These are phyloP conservation scores for Hypolimnas misippus DNA, from an alignment of 2,888 invertebrate species.

Conservation along the genomic window DNA sequence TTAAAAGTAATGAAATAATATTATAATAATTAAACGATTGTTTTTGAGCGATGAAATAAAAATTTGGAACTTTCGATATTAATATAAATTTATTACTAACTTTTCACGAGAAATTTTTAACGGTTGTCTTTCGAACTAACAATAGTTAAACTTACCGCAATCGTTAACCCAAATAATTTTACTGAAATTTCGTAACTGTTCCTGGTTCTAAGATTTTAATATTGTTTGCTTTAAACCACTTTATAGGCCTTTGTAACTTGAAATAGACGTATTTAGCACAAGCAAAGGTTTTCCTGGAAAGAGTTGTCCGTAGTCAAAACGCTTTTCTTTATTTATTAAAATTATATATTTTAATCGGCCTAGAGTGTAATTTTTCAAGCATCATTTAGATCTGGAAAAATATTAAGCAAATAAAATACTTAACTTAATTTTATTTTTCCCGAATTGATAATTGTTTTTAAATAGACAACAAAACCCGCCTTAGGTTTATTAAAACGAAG, in stretches of 20 bases:
- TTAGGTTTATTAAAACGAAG: no score
- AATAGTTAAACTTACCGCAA: conserved; percentile 30
- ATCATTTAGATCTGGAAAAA: no score
- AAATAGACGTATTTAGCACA: conserved; percentile 8
- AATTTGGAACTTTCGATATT: background rate
- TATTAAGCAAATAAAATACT: no score
- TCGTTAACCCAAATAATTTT: conserved; percentile 44
- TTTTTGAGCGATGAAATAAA: no score
- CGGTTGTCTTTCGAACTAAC: conserved; percentile 18
- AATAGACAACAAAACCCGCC: no score
- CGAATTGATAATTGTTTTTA: no score
- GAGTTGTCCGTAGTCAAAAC: background rate
- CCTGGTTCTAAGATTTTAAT: conserved; percentile 30
- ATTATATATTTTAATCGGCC: no score
- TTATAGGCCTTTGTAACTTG: conserved; percentile 21
- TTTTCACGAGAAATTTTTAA: conserved; percentile 14
- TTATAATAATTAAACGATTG: no score
- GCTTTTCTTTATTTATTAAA: no score
- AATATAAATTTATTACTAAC: background rate
- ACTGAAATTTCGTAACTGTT: conserved; percentile 37
- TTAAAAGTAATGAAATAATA: no score
- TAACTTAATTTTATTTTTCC: no score
- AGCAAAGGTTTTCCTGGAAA: background rate
- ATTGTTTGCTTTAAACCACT: conserved; percentile 24
- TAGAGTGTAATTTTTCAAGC: no score